Percentiles rank a stretch among this genome's conserved stretches.
These are phyloP conservation scores for Diadophis punctatus DNA, from an alignment of 2,113 vertebrate species.

Conservation along the genomic window DNA sequence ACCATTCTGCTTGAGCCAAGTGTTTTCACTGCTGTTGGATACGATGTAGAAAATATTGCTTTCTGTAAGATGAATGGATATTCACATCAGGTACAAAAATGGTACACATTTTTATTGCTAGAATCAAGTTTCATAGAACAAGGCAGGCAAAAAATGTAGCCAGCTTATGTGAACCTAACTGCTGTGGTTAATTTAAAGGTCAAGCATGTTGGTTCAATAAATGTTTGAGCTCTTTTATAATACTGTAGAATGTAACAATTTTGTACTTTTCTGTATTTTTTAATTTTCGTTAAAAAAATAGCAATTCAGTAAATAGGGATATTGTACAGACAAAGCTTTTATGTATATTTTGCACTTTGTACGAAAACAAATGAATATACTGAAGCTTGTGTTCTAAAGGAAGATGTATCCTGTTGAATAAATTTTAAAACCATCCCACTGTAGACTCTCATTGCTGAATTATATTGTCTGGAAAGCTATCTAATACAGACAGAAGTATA, in stretches of 20 bases:
- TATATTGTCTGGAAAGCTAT: not conserved
- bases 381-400: not conserved
- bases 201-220: not conserved
- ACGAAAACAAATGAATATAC: not conserved
- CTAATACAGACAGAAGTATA: not conserved
- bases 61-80: not conserved
- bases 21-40: not conserved
- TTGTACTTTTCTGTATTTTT: not conserved
- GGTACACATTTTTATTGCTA: not conserved
- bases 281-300: not conserved
- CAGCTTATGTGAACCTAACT: not conserved
- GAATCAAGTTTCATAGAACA: not conserved
- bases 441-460: not conserved
- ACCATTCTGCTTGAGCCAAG: not conserved
- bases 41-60: not conserved
- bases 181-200: not conserved
- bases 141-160: not conserved
- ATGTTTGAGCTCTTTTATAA: not conserved
- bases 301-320: not conserved
- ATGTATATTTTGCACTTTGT: conserved; percentile 12
- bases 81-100: not conserved
- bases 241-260: not conserved
- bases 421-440: not conserved
- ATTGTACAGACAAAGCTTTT: not conserved
- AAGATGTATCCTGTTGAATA: conserved; percentile 1